A percentile compares a stretch with the other conserved stretches of the same genome.
These are phyloP conservation scores for Phalera bucephala DNA, from an alignment of 2,888 invertebrate species.

Conservation along the genomic window DNA sequence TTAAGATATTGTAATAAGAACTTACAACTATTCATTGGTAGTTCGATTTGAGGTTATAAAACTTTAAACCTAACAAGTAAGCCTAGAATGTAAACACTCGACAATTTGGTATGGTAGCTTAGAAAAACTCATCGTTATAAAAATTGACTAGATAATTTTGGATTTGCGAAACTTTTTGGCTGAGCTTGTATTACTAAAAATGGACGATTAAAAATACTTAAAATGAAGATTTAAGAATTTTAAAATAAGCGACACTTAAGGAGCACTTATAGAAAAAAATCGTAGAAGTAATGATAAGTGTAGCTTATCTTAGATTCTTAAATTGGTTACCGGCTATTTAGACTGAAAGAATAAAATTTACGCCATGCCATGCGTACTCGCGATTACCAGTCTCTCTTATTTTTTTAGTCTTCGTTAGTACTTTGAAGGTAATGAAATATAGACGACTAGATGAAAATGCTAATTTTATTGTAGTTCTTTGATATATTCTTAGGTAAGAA, in stretches of 20 bases:
- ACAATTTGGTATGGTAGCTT: slow-evolving; percentile 71
- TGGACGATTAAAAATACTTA: slow-evolving; percentile 31
- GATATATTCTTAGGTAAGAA: slow-evolving; percentile 15
- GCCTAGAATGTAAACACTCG: slow-evolving; percentile 39
- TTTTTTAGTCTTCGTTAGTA: slow-evolving; percentile 8
- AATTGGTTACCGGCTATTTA: too few species aligned
- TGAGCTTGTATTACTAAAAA: slow-evolving; percentile 51
- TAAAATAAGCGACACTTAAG: too few species aligned
- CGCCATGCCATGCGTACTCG: too few species aligned
- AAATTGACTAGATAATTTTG: slow-evolving; percentile 80
- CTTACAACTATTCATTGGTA: slow-evolving; percentile 60
- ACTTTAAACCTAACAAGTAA: slow-evolving; percentile 22
- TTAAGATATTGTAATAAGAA: slow-evolving; percentile 17
- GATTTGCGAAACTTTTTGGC: slow-evolving; percentile 70
- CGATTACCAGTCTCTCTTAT: too few species aligned
- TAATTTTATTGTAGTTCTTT: slow-evolving; percentile 27
- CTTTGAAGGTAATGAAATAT: slow-evolving; percentile 35
- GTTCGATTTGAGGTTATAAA: slow-evolving; percentile 46
- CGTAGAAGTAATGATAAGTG: too few species aligned
- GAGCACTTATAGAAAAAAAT: too few species aligned
- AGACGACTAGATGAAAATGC: slow-evolving; percentile 53
- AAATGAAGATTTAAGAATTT: too few species aligned
- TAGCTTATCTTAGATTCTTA: too few species aligned
- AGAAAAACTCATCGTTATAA: slow-evolving; percentile 48
- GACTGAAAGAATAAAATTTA: too few species aligned